These are phyloP conservation scores for Campylomormyrus tamandua DNA, from an alignment of 2,113 vertebrate genomes.

Conservation along the genomic window DNA sequence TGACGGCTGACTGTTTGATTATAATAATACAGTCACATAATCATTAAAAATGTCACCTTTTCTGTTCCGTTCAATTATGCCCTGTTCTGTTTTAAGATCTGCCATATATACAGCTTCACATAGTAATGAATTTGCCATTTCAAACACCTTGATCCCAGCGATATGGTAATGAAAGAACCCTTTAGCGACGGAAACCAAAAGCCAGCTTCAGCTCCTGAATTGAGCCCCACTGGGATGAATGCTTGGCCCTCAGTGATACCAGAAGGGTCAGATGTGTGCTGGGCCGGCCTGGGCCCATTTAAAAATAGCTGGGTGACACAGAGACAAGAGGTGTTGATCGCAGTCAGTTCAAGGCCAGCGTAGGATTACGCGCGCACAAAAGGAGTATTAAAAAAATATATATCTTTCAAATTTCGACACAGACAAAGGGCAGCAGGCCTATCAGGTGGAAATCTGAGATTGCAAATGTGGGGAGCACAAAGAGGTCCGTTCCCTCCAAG, in stretches of 20 bases:
- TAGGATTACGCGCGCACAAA: background rate
- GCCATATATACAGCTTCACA: background rate
- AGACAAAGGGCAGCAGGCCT: background rate
- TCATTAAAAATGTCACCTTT: background rate
- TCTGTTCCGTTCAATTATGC: background rate
- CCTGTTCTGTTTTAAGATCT: background rate
- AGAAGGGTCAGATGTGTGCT: background rate
- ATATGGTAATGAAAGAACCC: background rate
- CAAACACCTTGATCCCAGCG: background rate
- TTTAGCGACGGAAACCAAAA: background rate
- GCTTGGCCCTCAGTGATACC: background rate
- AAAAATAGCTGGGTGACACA: constrained; percentile 4
- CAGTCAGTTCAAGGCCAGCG: background rate
- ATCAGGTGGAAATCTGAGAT: constrained; percentile 4
- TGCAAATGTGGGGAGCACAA: background rate
- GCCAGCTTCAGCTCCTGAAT: background rate
- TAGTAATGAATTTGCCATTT: constrained; percentile 1
- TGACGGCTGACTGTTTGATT: background rate
- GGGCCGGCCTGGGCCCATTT: background rate
- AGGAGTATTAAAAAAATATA: constrained; percentile 8
- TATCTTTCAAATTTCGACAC: background rate
- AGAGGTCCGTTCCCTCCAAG: background rate
- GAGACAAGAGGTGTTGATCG: constrained; percentile 10
- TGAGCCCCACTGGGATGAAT: background rate
- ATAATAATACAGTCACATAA: background rate